Conservation (phyloP, 2,888 invertebrate species). For the Mesorhabditis sp. region DNA sequence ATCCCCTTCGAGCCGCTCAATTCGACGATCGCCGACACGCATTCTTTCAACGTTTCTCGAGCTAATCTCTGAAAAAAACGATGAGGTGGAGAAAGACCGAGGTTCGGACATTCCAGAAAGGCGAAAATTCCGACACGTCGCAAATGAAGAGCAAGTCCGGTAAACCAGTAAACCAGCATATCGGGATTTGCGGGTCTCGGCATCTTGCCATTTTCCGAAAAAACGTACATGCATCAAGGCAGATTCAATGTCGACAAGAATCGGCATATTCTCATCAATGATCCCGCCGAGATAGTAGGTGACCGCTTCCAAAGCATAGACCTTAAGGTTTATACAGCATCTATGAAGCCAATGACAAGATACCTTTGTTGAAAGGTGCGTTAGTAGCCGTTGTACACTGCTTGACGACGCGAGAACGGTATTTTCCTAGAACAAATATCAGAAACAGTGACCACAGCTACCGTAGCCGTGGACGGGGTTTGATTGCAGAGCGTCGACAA, state of each 20-base stretch:
- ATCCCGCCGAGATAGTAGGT: constrained; percentile 54
- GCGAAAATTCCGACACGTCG: too few relatives aligned
- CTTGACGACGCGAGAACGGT: constrained; percentile 20
- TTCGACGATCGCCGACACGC: constrained; percentile 31
- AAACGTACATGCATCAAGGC: constrained; percentile 38
- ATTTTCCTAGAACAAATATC: constrained; percentile 10
- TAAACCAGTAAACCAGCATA: too few relatives aligned
- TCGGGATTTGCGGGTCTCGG: too few relatives aligned
- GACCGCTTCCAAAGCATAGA: constrained; percentile 51
- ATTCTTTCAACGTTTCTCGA: constrained; percentile 21
- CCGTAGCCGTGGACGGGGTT: constrained; percentile 18
- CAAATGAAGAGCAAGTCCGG: too few relatives aligned
- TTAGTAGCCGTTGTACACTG: constrained; percentile 26
- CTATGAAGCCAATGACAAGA: not conserved
- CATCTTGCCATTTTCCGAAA: not conserved
- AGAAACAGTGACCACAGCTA: not conserved
- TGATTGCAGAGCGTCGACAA: constrained; percentile 28
- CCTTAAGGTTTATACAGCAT: not conserved
- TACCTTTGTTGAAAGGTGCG: constrained; percentile 28
- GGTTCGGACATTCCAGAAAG: too few relatives aligned
- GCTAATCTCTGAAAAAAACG: constrained; percentile 21
- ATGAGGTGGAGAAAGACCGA: not conserved
- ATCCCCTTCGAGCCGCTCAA: constrained; percentile 39
- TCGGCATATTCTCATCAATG: constrained; percentile 47
- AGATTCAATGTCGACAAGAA: constrained; percentile 51